Evolutionary conservation across 2,888 invertebrate species (phyloP).

Genomic region (Plagodis dolabraria): DNA sequence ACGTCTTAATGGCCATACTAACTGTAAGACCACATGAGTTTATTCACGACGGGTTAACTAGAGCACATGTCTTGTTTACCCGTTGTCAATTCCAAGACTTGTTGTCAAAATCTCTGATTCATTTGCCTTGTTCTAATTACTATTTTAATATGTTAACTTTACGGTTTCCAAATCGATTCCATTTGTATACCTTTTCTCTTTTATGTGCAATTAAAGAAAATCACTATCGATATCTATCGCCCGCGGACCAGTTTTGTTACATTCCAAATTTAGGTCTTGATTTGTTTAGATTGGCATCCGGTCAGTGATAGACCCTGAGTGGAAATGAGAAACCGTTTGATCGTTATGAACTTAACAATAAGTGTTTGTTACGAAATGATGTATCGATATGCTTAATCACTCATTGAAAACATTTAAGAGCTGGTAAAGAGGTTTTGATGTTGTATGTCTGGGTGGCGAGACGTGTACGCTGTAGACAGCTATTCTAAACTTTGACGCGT

Average conservation of each 20-base stretch:
- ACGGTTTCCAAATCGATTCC: constrained; percentile 17
- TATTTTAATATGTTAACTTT: constrained; percentile 21
- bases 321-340: constrained; percentile 47
- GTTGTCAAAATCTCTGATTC: constrained; percentile 16
- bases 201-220: constrained; percentile 33
- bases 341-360: constrained; percentile 55
- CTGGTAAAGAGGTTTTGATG: constrained; percentile 53
- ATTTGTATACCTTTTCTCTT: constrained; percentile 26
- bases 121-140: constrained; percentile 11
- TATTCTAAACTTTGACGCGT: constrained; percentile 55
- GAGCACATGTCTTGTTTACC: constrained; percentile 26
- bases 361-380: constrained; percentile 63
- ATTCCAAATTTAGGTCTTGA: constrained; percentile 32
- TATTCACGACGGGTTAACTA: constrained; percentile 62
- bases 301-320: constrained; percentile 35
- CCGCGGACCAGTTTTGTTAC: constrained; percentile 31
- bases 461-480: constrained; percentile 38
- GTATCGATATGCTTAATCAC: constrained; percentile 65
- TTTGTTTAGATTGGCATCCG: constrained; percentile 37
- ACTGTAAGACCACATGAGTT: constrained; percentile 69
- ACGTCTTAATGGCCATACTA: constrained; percentile 71
- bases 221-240: constrained; percentile 23
- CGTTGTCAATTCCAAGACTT: constrained; percentile 17
- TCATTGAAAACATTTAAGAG: constrained; percentile 59
- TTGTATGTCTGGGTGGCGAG: constrained; percentile 56